Percentiles rank a stretch among this genome's conserved stretches.
Evolutionary conservation across 1,140 invertebrate genomes (phyloP).

Genomic region (Atta cephalotes): DNA sequence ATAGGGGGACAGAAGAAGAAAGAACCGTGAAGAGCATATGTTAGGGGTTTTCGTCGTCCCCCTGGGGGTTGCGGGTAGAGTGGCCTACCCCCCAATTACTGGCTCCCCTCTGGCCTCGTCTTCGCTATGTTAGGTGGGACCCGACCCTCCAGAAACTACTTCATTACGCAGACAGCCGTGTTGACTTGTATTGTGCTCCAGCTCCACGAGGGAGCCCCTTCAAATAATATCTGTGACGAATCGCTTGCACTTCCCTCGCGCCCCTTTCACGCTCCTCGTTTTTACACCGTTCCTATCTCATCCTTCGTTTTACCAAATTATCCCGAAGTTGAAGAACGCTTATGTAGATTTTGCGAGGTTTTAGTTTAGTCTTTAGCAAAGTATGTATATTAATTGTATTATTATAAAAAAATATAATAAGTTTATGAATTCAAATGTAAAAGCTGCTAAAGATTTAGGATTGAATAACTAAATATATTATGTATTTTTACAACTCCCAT

Average conservation of each 20-base stretch:
- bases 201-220: slow-evolving; percentile 79
- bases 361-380: not conserved
- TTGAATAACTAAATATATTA: not conserved
- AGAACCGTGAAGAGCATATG: slow-evolving; percentile 82
- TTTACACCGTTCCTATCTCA: slow-evolving; percentile 62
- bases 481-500: not conserved
- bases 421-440: not conserved
- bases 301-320: slow-evolving; percentile 27
- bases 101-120: slow-evolving; percentile 78
- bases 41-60: slow-evolving; percentile 79
- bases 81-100: slow-evolving; percentile 86
- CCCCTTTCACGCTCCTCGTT: slow-evolving; percentile 54
- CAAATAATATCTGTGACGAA: slow-evolving; percentile 87
- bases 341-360: not conserved
- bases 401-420: not conserved
- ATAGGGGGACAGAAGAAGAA: slow-evolving; percentile 18
- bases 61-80: slow-evolving; percentile 81
- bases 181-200: slow-evolving; percentile 86
- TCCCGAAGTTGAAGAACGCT: not conserved
- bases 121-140: slow-evolving; percentile 71
- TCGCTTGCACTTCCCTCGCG: slow-evolving; percentile 80
- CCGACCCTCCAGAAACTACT: slow-evolving; percentile 84
- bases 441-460: not conserved
- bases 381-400: not conserved
- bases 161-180: slow-evolving; percentile 87